These are phyloP conservation scores for Halcyon badia DNA, from an alignment of 2,797 vertebrate species.

Conservation along the genomic window DNA sequence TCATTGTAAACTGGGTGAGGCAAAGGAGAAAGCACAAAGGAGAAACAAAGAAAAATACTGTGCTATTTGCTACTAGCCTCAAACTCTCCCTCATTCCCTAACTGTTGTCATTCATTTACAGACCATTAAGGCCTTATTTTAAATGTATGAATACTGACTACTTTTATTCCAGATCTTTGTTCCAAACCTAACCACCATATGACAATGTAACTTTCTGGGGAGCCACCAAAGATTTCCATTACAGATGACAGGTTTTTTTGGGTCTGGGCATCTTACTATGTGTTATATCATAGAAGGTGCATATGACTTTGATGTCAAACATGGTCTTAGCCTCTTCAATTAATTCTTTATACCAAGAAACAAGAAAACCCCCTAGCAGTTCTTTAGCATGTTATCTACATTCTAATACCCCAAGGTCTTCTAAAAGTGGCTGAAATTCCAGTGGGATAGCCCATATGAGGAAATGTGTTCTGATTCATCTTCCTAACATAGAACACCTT, in stretches of 20 bases:
- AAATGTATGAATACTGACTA: neutral
- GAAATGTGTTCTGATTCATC: neutral
- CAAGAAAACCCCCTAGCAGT: neutral
- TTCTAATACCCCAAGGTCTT: neutral
- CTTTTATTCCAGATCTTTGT: neutral
- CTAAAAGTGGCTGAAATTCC: neutral
- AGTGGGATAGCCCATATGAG: neutral
- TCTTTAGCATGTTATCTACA: neutral
- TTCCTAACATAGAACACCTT: neutral
- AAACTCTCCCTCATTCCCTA: neutral
- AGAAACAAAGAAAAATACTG: neutral
- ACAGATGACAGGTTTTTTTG: neutral
- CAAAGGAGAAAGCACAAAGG: conserved; percentile 2
- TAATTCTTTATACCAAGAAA: neutral
- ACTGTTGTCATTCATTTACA: neutral
- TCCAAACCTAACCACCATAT: neutral
- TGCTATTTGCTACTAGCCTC: neutral
- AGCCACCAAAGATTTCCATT: neutral
- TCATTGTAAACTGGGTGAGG: neutral
- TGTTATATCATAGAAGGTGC: neutral
- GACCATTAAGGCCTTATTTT: neutral
- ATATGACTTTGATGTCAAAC: neutral
- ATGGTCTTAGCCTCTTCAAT: neutral
- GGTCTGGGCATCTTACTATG: neutral
- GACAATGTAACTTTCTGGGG: neutral